Evolutionary conservation across 2,888 invertebrate species (phyloP).

Genomic region (Arge pagana): DNA sequence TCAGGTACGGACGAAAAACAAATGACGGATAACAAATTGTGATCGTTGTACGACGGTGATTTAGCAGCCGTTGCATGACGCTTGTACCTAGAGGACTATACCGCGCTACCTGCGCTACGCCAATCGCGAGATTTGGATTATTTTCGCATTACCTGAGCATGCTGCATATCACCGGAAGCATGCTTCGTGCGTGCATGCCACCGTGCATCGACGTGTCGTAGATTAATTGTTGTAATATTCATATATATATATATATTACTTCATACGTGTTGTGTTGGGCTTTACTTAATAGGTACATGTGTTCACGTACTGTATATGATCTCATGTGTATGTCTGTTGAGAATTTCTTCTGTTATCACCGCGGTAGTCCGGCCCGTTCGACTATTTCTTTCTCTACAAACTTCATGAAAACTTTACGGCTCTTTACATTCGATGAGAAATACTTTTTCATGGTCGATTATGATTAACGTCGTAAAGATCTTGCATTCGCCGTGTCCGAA

Average conservation of each 20-base stretch:
- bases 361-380: conserved; percentile 14
- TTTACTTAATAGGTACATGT: conserved; percentile 21
- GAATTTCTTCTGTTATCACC: conserved; percentile 9
- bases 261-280: conserved; percentile 21
- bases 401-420: too few relatives aligned
- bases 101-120: conserved; percentile 16
- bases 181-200: conserved; percentile 13
- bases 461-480: too few relatives aligned
- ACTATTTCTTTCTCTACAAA: conserved; percentile 15
- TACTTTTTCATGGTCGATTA: too few relatives aligned
- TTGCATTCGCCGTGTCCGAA: too few relatives aligned
- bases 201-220: conserved; percentile 15
- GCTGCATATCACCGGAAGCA: conserved; percentile 14
- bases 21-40: background rate
- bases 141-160: conserved; percentile 14
- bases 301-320: conserved; percentile 15
- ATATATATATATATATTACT: background rate
- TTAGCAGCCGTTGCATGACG: conserved; percentile 20
- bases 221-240: conserved; percentile 8
- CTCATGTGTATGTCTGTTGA: conserved; percentile 15
- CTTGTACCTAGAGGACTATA: conserved; percentile 17
- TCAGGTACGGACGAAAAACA: conserved; percentile 8
- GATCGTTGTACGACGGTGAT: conserved; percentile 6
- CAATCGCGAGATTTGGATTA: conserved; percentile 5
- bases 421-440: too few relatives aligned